These are phyloP conservation scores for Odobenus rosmarus DNA, from an alignment of 2,113 vertebrate species.

Conservation along the genomic window DNA sequence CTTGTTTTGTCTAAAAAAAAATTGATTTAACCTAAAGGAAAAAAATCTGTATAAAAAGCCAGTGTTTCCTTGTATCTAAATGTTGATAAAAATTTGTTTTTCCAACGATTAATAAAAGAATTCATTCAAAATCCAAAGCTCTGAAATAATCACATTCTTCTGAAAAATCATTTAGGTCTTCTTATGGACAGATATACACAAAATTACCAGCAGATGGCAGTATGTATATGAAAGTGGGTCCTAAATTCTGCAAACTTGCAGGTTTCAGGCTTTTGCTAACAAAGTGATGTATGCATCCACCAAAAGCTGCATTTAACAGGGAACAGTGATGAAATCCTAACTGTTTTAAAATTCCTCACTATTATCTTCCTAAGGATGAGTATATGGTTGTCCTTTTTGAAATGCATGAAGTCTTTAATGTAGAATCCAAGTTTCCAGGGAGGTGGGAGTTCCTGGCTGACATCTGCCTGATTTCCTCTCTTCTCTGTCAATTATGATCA, in stretches of 20 bases:
- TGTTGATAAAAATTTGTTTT: background rate
- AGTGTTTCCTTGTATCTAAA: background rate
- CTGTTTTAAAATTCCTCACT: background rate
- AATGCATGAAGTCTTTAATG: background rate
- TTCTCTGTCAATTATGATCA: background rate
- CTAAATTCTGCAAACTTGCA: background rate
- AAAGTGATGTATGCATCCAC: background rate
- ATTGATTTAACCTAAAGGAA: background rate
- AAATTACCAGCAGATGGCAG: conserved; percentile 74
- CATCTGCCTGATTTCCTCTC: background rate
- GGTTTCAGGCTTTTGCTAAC: background rate
- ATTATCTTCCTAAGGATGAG: background rate
- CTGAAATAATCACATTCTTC: background rate
- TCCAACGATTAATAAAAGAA: background rate
- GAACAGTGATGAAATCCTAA: background rate
- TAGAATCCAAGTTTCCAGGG: background rate
- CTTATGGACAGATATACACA: background rate
- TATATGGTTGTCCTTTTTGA: background rate
- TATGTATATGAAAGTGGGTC: conserved; percentile 57
- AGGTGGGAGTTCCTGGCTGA: background rate
- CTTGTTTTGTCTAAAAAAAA: background rate
- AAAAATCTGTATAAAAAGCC: background rate
- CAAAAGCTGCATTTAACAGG: background rate
- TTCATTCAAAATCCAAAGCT: background rate
- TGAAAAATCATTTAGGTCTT: background rate